Evolutionary conservation across 2,113 vertebrate species (phyloP), one percentile per base, ranked within the genome.

Genomic region (Sinocyclocheilus anophthalmus): DNA sequence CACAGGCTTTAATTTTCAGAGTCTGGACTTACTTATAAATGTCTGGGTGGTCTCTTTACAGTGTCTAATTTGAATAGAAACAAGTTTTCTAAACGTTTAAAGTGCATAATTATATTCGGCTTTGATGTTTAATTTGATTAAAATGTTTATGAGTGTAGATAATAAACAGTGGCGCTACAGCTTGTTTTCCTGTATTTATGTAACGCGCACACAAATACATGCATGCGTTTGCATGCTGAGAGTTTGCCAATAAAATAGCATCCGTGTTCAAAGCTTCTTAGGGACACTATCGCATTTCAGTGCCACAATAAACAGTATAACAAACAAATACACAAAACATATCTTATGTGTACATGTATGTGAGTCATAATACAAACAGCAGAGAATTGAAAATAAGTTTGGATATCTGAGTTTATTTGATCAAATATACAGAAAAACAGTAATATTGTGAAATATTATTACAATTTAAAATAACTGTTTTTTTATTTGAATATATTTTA

Each of bases 21-120:
- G 3, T 81, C 39, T 65, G 39, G 14, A 45, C 79, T 65, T 39
- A 42, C 3, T 20, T 65, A 26, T 81, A 67, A 48, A 81, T 30
- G 79, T 48, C 39, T 48, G 79, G n/a, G 79, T 81, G 79, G 59
- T 81, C 79, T 67, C 14, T 81, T 80, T 57, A 78, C 76, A 24
- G 20, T 42, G 33, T 79, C 57, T 81, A 45, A 1, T 81, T 81
- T 26, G 0, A 81, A 45, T 16, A 75, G 72, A 76, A 76, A 76
- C 72, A 24, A 0, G n/a, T 48, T 76, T 48, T 30, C 39, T 67
- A 45, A 48, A 48, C 26, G 59, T 81, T 65, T 26, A 26, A 81
- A 81, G 59, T 67, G 39, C 22, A 12, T 65, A 48, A 81, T 30
- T 81, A 48, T 30, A 67, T 65, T 24, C 9, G 26, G 18, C 12